Evolutionary conservation across 2,797 vertebrate species (phyloP).

Genomic region (Gouania willdenowi): DNA sequence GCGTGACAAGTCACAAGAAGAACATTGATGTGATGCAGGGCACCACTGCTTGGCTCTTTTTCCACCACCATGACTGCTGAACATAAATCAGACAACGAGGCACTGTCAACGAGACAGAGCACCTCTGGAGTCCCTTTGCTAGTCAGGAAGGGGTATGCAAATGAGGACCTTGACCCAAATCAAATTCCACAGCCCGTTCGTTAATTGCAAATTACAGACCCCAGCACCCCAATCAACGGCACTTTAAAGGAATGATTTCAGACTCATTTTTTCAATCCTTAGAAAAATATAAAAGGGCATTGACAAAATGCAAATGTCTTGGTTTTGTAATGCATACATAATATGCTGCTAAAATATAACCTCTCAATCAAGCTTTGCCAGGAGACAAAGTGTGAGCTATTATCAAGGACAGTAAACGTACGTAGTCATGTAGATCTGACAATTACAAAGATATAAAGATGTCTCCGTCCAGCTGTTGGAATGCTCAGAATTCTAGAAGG

Average conservation of each 20-base stretch:
- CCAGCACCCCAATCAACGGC: conserved; percentile 77
- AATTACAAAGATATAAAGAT: conserved; percentile 54
- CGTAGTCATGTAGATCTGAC: conserved; percentile 47
- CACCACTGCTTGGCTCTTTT: conserved; percentile 31
- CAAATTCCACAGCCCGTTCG: conserved; percentile 76
- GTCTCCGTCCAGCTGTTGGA: conserved; percentile 26
- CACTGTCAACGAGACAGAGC: conserved; percentile 55
- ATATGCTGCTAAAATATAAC: conserved; percentile 21
- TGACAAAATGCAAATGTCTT: conserved; percentile 54
- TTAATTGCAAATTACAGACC: conserved; percentile 85
- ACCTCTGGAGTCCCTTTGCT: conserved; percentile 63
- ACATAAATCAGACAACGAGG: conserved; percentile 70
- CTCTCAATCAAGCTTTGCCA: conserved; percentile 31
- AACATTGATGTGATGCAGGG: conserved; percentile 51
- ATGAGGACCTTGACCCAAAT: conserved; percentile 80
- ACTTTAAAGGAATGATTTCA: conserved; percentile 78
- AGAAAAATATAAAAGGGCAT: conserved; percentile 69
- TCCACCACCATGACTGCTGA: conserved; percentile 46
- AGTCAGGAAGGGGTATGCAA: conserved; percentile 73
- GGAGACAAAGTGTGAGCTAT: conserved; percentile 34
- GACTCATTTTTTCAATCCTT: conserved; percentile 71
- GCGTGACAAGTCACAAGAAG: conserved; percentile 66
- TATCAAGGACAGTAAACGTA: conserved; percentile 30
- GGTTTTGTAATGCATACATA: conserved; percentile 54
- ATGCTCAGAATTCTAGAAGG: no score